phyloP scores from a whole-genome alignment of 2,797 vertebrate species.

The Crypturellus tataupa region DNA sequence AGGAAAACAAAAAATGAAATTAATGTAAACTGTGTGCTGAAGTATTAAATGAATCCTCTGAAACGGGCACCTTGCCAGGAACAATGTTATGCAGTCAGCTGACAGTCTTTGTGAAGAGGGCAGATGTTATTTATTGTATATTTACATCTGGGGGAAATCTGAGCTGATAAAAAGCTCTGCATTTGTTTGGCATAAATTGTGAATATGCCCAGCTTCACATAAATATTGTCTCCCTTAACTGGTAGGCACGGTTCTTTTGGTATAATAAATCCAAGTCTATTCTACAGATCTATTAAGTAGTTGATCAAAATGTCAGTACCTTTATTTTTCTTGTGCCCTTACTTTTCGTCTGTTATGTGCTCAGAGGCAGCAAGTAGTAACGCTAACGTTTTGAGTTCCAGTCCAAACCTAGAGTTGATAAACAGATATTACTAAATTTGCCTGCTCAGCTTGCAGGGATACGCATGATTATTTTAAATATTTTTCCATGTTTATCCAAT shows the following conservation, averaged over 20 bases:
- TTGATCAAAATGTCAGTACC: neutral
- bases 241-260: neutral
- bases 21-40: conserved; percentile 66
- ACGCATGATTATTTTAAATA: neutral
- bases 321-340: neutral
- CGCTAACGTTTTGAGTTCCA: neutral
- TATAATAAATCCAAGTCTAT: conserved; percentile 15
- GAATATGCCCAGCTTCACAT: conserved; percentile 11
- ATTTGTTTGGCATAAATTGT: conserved; percentile 15
- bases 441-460: neutral
- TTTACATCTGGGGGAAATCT: conserved; percentile 59
- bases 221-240: conserved; percentile 29
- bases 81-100: conserved; percentile 44
- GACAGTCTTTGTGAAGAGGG: conserved; percentile 42
- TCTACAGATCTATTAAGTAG: neutral
- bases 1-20: conserved; percentile 77
- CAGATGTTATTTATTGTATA: conserved; percentile 25
- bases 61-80: conserved; percentile 63
- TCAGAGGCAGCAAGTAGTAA: neutral
- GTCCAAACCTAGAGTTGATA: neutral
- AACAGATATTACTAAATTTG: neutral
- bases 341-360: neutral
- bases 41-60: conserved; percentile 75
- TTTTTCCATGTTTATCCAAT: neutral
- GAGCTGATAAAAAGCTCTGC: conserved; percentile 39